phyloP scores from a whole-genome alignment of 2,888 invertebrate genomes.

The Leucania comma region DNA sequence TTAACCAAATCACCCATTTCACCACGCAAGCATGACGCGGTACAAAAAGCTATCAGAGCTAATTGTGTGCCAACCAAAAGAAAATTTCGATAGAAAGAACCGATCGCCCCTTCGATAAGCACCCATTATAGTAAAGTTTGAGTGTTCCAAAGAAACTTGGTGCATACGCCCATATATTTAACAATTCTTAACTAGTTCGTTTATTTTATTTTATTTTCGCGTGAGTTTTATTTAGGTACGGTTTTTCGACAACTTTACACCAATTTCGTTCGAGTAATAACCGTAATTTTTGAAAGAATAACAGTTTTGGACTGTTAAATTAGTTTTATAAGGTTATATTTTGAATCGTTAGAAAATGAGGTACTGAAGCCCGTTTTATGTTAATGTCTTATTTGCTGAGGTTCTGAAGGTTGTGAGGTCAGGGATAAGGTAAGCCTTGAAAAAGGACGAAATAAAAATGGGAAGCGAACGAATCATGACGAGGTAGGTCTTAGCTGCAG shows the following conservation, averaged over 20 bases:
- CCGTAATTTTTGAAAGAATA: conserved; percentile 66
- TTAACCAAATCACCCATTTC: conserved; percentile 47
- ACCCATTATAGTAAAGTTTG: conserved; percentile 84
- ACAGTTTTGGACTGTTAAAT: conserved; percentile 62
- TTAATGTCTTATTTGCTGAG: conserved; percentile 59
- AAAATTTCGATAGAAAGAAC: conserved; percentile 83
- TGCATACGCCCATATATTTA: conserved; percentile 79
- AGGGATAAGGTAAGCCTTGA: background rate
- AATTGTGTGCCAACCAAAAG: conserved; percentile 88
- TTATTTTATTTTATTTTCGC: conserved; percentile 82
- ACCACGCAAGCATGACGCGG: conserved; percentile 81
- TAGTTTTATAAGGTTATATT: conserved; percentile 62
- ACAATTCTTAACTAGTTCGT: conserved; percentile 76
- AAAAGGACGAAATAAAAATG: background rate
- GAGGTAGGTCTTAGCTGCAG: no score
- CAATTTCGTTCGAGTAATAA: conserved; percentile 67
- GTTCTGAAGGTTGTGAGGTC: conserved; percentile 6
- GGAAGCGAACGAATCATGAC: background rate
- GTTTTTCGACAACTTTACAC: conserved; percentile 73
- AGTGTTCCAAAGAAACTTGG: conserved; percentile 80
- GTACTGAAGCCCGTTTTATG: conserved; percentile 41
- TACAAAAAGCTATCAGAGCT: conserved; percentile 87
- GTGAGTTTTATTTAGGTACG: conserved; percentile 75
- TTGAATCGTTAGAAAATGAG: conserved; percentile 47
- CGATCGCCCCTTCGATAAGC: conserved; percentile 83